phyloP scores from a whole-genome alignment of 2,888 invertebrate genomes.

The Ferdinandea cuprea region DNA sequence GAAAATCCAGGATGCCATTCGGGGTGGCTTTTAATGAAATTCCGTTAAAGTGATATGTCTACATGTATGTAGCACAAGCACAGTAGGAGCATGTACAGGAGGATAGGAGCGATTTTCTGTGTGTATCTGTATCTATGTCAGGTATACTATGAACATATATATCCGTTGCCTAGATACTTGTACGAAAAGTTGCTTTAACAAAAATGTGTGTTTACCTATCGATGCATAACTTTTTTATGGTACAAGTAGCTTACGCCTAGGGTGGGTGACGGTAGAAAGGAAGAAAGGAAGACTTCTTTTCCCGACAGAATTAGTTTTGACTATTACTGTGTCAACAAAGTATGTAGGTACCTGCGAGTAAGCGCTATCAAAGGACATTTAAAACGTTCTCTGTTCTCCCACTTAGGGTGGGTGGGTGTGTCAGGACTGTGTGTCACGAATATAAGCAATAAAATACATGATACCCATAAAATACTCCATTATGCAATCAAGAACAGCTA shows the following conservation, averaged over 20 bases:
- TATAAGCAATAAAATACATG: conserved; percentile 52
- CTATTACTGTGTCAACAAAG: not conserved
- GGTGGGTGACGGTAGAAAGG: not conserved
- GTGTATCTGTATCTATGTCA: conserved; percentile 28
- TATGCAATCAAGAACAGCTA: conserved; percentile 50
- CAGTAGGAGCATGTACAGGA: conserved; percentile 6
- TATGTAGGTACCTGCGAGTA: not conserved
- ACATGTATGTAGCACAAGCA: too few relatives aligned
- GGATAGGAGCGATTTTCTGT: too few relatives aligned
- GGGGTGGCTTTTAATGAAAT: conserved; percentile 47
- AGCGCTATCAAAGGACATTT: conserved; percentile 4
- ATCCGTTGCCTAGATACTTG: conserved; percentile 1
- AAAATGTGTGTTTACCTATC: conserved; percentile 36
- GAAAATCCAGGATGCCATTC: conserved; percentile 12
- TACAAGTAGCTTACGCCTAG: conserved; percentile 15
- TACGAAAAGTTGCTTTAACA: conserved; percentile 18
- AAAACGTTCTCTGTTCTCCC: conserved; percentile 12
- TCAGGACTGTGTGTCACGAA: conserved; percentile 32
- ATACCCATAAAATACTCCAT: conserved; percentile 47
- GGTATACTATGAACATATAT: not conserved
- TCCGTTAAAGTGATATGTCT: conserved; percentile 29
- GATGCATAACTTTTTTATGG: conserved; percentile 38
- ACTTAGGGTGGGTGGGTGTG: not conserved
- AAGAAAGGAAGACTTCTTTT: not conserved
- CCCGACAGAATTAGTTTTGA: not conserved